Evolutionary conservation across 1,140 invertebrate species (phyloP), one percentile per base, ranked within the genome.

Genomic region (Lepidurus couesii): DNA sequence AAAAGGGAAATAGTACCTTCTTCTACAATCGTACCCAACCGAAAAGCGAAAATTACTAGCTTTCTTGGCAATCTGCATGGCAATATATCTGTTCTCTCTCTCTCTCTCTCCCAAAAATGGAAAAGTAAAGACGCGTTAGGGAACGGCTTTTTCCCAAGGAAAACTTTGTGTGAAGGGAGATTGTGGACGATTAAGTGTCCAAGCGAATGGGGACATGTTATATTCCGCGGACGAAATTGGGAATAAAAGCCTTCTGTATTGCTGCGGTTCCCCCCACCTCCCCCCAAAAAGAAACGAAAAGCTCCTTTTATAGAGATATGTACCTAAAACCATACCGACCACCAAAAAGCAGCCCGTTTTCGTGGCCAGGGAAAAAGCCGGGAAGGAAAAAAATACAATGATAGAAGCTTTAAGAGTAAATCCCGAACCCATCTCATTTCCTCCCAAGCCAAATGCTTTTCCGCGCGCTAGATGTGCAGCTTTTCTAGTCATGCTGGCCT

Each of bases 341-440:
- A 65, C n/a, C 53, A 16, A 65, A 65, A 65, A 65, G 53, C 21
- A 65, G 53, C n/a, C 53, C n/a, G 34, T 65, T 21, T 65, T 65
- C 16, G n/a, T 65, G 53, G 53, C 4, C 53, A 7, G 6, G 6
- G 13, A 16, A 65, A 65, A 65, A 65, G 13, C 9, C 53, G 9
- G 3, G 13, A 16, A 65, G 13, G n/a, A 21, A 16, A 65, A 65
- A 65, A 7, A 21, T 65, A 65, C 53, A 65, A 65, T 65, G 53
- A 65, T 65, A 65, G 53, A 65, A 65, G 53, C n/a, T 21, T 65
- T 65, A 65, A 65, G 53, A 65, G 53, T 65, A 65, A 65, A 65
- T 65, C 53, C 53, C 53, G 21, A 65, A 65, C 7, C 53, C 53
- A 65, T 65, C 53, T 65, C 53, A 65, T 65, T 65, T 65, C 53